Evolutionary conservation across 2,888 invertebrate genomes (phyloP), one percentile per base, ranked within the genome.

Genomic region (Ectropis crepuscularia): DNA sequence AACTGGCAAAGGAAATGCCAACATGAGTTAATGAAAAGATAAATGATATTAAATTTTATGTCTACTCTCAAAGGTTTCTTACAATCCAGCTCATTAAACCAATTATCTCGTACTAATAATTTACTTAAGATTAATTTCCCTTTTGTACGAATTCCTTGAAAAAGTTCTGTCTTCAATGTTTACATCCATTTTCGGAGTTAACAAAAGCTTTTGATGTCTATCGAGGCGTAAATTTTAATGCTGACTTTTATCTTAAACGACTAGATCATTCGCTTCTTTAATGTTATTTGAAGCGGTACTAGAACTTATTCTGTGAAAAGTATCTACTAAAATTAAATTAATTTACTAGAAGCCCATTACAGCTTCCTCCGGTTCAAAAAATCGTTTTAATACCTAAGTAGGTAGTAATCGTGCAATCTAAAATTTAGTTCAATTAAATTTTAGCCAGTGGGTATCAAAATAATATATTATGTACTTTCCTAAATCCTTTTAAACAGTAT

Each of bases 101-200:
- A 53, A 53, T 53, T 43, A 53, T 53, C 43, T 12, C 43, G 53
- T 43, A 42, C 53, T 53, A 53, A 53, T 53, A 53, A 53, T 43
- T n/a, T 37, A 8, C 43, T 43, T 9, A n/a, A 53, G 43, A 53
- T 53, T 43, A 53, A 43, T 53, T 53, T 45, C 36, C 36, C 37
- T 53, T 45, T 53, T 53, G 53, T 53, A 11, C n/a, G 53, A 53
- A 53, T 42, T 51, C 41, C 41, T 28, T 7, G 5, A 51, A n/a
- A 51, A 51, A 41, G 28, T 51, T 51, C 51, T 42, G 41, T 28
- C 51, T 51, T 51, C 51, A 28, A 51, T 51, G 51, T 51, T 51
- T 51, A 51, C 51, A 51, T 51, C 28, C 16, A 51, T 51, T 51
- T 51, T 51, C 41, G 9, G 8, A 39, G 39, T 38, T 55, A 55